Evolutionary conservation across 1,140 invertebrate genomes (phyloP).

Genomic region (Trichomalopsis sarcophagae): DNA sequence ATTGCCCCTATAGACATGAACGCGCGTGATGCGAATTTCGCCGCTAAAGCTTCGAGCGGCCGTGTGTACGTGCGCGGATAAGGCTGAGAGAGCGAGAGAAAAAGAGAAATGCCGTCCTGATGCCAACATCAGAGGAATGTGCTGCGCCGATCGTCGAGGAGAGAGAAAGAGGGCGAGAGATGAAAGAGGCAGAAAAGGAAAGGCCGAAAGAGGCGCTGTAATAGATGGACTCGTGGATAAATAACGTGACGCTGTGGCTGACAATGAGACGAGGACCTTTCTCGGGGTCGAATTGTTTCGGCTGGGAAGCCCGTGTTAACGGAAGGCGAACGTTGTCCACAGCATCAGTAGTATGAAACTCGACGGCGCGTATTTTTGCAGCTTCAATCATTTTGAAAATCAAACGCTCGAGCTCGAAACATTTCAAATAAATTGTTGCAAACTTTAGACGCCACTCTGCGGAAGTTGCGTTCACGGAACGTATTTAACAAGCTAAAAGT

Average conservation of each 20-base stretch:
- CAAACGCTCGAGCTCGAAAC: too few relatives aligned
- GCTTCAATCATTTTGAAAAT: too few relatives aligned
- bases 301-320: too few relatives aligned
- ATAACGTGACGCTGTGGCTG: background rate
- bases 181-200: background rate
- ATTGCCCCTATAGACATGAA: constrained; percentile 57
- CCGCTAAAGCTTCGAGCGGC: background rate
- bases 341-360: too few relatives aligned
- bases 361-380: too few relatives aligned
- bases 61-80: background rate
- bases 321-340: too few relatives aligned
- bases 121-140: background rate
- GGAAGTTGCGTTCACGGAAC: too few relatives aligned
- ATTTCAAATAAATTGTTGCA: too few relatives aligned
- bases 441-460: too few relatives aligned
- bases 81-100: constrained; percentile 41
- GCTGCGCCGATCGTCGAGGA: too few relatives aligned
- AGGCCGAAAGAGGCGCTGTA: background rate
- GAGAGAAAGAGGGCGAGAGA: background rate
- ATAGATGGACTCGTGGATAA: background rate
- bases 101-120: constrained; percentile 35
- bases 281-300: too few relatives aligned
- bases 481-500: too few relatives aligned
- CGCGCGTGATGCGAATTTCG: constrained; percentile 62
- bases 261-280: background rate